Percentiles rank a stretch among this genome's conserved stretches.
Conservation (phyloP, 2,888 invertebrate species). For the Clunio marinus region DNA sequence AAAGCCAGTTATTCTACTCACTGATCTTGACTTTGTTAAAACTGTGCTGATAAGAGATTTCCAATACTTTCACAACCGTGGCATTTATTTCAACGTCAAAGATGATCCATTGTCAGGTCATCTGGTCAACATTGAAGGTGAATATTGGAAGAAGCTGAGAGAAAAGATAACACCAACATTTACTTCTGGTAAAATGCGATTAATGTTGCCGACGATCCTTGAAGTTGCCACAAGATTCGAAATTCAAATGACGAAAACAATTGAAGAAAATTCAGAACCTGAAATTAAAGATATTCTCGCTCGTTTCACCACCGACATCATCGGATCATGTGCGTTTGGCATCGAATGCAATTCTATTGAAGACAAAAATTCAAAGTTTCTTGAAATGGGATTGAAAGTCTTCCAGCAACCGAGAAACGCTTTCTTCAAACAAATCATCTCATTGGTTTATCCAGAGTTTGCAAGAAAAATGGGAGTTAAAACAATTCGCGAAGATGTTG, state of each 20-base stretch:
- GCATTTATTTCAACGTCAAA: conserved; percentile 41
- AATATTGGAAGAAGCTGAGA: conserved; percentile 48
- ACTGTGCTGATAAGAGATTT: conserved; percentile 45
- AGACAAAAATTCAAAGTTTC: conserved; percentile 47
- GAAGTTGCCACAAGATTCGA: conserved; percentile 16
- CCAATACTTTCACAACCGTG: conserved; percentile 47
- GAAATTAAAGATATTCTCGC: conserved; percentile 38
- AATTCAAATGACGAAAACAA: background rate
- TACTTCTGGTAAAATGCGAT: conserved; percentile 42
- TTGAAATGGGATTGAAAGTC: conserved; percentile 41
- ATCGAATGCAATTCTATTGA: conserved; percentile 47
- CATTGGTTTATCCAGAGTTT: conserved; percentile 25
- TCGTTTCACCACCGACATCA: conserved; percentile 43
- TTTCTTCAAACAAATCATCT: conserved; percentile 22
- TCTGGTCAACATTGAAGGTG: conserved; percentile 50
- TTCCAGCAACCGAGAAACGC: conserved; percentile 31
- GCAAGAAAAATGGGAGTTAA: conserved; percentile 33
- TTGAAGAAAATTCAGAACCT: conserved; percentile 31
- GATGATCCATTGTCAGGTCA: conserved; percentile 50
- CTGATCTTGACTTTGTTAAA: conserved; percentile 43
- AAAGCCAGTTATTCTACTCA: conserved; percentile 24
- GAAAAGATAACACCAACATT: conserved; percentile 45
- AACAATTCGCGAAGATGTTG: conserved; percentile 23
- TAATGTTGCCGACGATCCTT: conserved; percentile 39
- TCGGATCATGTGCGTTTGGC: conserved; percentile 50